Evolutionary conservation across 1,140 invertebrate genomes (phyloP), one percentile per base, ranked within the genome.

Genomic region (Thrips palmi): DNA sequence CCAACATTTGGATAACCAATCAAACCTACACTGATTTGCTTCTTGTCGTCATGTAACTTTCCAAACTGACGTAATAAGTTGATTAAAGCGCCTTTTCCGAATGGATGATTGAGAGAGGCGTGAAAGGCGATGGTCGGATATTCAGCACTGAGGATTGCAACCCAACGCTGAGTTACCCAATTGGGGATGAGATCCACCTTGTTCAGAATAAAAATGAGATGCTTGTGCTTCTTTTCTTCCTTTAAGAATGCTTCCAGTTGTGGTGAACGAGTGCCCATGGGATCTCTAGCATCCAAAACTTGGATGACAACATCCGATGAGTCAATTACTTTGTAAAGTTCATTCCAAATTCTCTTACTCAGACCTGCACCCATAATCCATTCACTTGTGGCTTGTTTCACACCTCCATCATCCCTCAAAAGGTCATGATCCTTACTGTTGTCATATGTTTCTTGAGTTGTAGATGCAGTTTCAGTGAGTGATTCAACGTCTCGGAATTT

Each of bases 1-100:
- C 96, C 96, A 8, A 91, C 88, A 69, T 99, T 99, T 3, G 96
- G 96, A 61, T 98, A 99, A 0, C 96, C 96, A 55, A 99, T 96
- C 42, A 99, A 86, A 10, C 94, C 96, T 36, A 99, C 87, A 58
- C 88, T 96, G 25, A 99, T 99, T 65, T 99, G 91, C 53, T 96
- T 94, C 51, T 92, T 92, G 50, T 97, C 89, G 33, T 74, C 61
- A 52, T 97, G 92, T 1, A 97, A 62, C 62, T 96, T 94, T n/a
- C 73, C 79, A 64, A 99, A 91, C 55, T 99, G 94, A 18, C 94
- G 67, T 3, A 99, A 60, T 12, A 99, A 58, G 62, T 94, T 94
- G 39, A 99, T 98, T 0, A 99, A 59, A 0, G 92, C 85, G 32
- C 92, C 92, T 68, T 99, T 99, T 5, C 77, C 78, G 64, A 99